Evolutionary conservation across 2,888 invertebrate genomes (phyloP), one percentile per base, ranked within the genome.

Genomic region (Muscina levida): DNA sequence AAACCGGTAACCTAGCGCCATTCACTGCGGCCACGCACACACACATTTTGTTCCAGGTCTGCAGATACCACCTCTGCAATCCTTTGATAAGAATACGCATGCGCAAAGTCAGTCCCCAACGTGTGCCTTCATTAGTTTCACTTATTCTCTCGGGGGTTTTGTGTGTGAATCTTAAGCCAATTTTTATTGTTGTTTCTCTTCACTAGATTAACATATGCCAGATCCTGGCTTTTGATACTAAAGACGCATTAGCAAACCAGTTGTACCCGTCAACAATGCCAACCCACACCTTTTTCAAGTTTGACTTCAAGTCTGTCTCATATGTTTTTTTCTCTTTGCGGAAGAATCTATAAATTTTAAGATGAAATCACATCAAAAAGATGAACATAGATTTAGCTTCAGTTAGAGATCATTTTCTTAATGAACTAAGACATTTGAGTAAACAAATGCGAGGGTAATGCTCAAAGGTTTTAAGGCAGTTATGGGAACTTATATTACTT

Each of bases 201-300:
- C 68, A 31, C 8, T 31, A 46, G 19, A 56, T 10, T 66, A 59
- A 68, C 74, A 74, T 77, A 11, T 59, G 67, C 74, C 67, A 67
- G 71, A 81, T 81, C 77, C 77, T 74, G 77, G 15, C 81, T 59
- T 3, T 31, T 37, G 13, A 72, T 68, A 42, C 70, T 42, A 80
- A 77, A 66, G 76, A 70, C 42, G 37, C 17, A 39, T 39, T 17
- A 19, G 31, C 19, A 10, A 59, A 59, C 59, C 59, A 59, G 59
- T 59, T 59, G 39, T 17, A 39, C 17, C 37, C 37, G 31, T 17
- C 31, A 15, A n/a, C n/a, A n/a, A 59, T 17, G 37, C 26, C 59
- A 17, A 39, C 59, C 59, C 59, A 59, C 59, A 24, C 53, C 22
- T 22, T 53, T 31, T 31, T n/a, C n/a, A n/a, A n/a, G n/a, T n/a